A percentile compares a stretch with the other conserved stretches of the same genome.
Evolutionary conservation across 2,888 invertebrate genomes (phyloP).

Genomic region (Mesodorylaimus sp.): DNA sequence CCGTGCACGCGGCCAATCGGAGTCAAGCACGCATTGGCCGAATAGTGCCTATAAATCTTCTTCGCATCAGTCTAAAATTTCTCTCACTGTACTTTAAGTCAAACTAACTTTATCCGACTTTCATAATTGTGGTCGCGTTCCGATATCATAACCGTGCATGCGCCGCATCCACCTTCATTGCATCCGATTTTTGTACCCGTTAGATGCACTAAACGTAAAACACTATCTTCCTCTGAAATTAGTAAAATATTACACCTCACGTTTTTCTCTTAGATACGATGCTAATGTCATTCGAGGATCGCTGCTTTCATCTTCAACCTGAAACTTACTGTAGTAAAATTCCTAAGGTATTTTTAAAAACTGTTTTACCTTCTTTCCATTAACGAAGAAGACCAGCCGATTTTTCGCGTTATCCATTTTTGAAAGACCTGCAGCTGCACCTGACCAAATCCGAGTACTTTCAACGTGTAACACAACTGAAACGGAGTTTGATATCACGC

Average conservation of each 20-base stretch:
- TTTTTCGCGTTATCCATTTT: too few relatives aligned
- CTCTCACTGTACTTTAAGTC: too few relatives aligned
- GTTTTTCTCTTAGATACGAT: background rate
- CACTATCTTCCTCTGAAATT: background rate
- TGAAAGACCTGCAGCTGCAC: too few relatives aligned
- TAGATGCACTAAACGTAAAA: constrained; percentile 10
- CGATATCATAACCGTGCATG: constrained; percentile 30
- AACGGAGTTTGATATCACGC: too few relatives aligned
- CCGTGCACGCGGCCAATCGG: constrained; percentile 29
- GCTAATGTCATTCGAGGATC: background rate
- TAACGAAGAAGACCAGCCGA: constrained; percentile 42
- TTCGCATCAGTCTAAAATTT: too few relatives aligned
- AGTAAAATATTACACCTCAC: background rate
- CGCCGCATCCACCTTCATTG: constrained; percentile 36
- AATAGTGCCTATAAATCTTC: constrained; percentile 20
- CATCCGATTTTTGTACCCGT: constrained; percentile 35
- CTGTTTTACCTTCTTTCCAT: constrained; percentile 35
- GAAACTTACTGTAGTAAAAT: constrained; percentile 16
- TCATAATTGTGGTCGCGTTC: too few relatives aligned
- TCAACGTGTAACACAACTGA: too few relatives aligned
- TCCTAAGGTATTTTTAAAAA: background rate
- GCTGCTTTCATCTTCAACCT: constrained; percentile 34
- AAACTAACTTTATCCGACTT: too few relatives aligned
- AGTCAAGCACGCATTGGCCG: constrained; percentile 29
- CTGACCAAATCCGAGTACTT: too few relatives aligned